Conservation (phyloP, 92 coral and sea anemone genomes). For the Palythoa heliodiscus region DNA sequence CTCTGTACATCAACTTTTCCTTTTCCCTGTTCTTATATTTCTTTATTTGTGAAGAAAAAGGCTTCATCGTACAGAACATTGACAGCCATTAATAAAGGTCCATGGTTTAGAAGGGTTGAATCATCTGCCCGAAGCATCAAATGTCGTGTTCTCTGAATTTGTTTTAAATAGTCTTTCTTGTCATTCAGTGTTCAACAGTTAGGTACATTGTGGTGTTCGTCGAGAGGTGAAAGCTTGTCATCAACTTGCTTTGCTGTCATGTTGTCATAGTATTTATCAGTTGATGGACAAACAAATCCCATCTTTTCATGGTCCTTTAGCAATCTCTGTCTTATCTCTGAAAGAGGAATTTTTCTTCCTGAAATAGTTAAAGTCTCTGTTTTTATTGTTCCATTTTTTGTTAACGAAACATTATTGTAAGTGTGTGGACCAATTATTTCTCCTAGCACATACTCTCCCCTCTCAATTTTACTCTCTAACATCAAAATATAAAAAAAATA, state of each 20-base stretch:
- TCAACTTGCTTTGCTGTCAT: conserved; percentile 43
- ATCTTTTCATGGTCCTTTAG: conserved; percentile 32
- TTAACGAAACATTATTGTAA: conserved; percentile 22
- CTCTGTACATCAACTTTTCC: conserved; percentile 56
- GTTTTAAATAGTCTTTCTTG: conserved; percentile 36
- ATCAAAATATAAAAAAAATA: neutral
- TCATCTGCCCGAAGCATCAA: conserved; percentile 52
- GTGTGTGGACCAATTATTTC: conserved; percentile 44
- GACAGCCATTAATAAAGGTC: conserved; percentile 43
- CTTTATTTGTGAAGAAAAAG: conserved; percentile 45
- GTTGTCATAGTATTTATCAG: conserved; percentile 33
- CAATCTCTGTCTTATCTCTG: conserved; percentile 35
- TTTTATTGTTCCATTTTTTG: conserved; percentile 33
- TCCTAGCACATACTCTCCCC: conserved; percentile 51
- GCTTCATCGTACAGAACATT: conserved; percentile 49
- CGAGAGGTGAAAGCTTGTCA: conserved; percentile 42
- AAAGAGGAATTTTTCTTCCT: conserved; percentile 43
- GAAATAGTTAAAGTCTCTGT: conserved; percentile 39
- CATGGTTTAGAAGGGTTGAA: conserved; percentile 59
- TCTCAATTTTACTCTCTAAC: conserved; percentile 50
- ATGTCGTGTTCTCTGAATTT: conserved; percentile 36
- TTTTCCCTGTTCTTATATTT: conserved; percentile 41
- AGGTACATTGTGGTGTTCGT: conserved; percentile 29
- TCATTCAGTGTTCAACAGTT: conserved; percentile 19
- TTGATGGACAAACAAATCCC: conserved; percentile 11